Conservation (phyloP, 2,888 invertebrate species). For the Amblyjoppa fuscipennis region DNA sequence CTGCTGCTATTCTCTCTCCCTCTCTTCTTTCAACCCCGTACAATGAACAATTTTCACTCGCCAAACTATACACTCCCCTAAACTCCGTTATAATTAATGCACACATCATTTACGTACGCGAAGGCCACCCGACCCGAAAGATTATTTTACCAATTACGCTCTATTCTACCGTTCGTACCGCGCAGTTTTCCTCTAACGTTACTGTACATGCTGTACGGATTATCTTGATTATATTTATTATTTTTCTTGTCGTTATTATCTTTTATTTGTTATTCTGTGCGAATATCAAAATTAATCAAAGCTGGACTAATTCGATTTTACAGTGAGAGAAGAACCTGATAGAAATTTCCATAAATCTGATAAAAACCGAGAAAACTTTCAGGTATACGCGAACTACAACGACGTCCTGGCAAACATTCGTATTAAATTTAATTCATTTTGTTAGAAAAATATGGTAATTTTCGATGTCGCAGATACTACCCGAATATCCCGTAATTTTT, state of each 20-base stretch:
- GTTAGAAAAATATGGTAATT: too few relatives aligned
- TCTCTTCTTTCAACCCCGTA: constrained; percentile 35
- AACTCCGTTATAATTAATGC: constrained; percentile 79
- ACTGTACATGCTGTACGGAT: background rate
- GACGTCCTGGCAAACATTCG: too few relatives aligned
- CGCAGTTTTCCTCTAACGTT: background rate
- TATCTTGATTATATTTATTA: background rate
- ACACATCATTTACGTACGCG: constrained; percentile 78
- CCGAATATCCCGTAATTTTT: too few relatives aligned
- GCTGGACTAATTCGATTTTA: too few relatives aligned
- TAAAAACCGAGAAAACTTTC: too few relatives aligned
- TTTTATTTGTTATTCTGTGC: background rate
- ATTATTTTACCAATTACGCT: constrained; percentile 49
- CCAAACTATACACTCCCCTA: constrained; percentile 74
- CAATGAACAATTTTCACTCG: constrained; percentile 26
- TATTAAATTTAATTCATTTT: too few relatives aligned
- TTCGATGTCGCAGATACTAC: too few relatives aligned
- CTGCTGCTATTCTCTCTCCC: constrained; percentile 20
- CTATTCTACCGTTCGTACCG: constrained; percentile 3
- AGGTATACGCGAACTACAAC: too few relatives aligned
- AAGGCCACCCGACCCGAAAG: constrained; percentile 31
- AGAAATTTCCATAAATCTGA: too few relatives aligned
- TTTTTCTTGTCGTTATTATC: background rate
- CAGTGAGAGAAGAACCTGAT: too few relatives aligned
- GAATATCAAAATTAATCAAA: background rate